Conservation (phyloP, 1,140 invertebrate species). For the Mycetomoellerius zeteki region DNA sequence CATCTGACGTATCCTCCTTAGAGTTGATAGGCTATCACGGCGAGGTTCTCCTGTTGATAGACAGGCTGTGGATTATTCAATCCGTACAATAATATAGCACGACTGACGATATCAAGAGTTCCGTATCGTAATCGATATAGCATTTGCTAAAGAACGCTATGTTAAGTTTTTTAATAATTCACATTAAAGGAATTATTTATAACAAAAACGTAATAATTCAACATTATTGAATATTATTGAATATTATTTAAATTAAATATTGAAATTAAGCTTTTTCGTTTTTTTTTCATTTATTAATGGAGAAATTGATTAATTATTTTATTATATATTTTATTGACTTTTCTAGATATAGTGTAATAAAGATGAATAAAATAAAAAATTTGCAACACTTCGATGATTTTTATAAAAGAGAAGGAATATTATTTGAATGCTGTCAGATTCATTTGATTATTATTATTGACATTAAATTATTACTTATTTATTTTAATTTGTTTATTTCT, state of each 20-base stretch:
- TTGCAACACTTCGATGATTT: not conserved
- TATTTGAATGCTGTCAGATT: not conserved
- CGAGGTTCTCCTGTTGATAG: slow-evolving; percentile 17
- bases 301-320: not conserved
- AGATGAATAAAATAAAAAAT: not conserved
- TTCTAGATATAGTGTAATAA: not conserved
- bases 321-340: not conserved
- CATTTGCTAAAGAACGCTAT: not conserved
- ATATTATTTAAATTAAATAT: not conserved
- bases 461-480: too few relatives aligned
- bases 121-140: slow-evolving; percentile 13
- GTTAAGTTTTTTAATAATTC: not conserved
- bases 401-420: not conserved
- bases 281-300: not conserved
- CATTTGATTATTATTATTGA: too few relatives aligned
- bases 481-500: too few relatives aligned
- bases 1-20: slow-evolving; percentile 58
- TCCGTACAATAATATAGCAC: slow-evolving; percentile 22
- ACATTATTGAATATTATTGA: too few relatives aligned
- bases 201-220: not conserved
- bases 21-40: slow-evolving; percentile 55
- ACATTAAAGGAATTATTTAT: not conserved
- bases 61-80: slow-evolving; percentile 53
- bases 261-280: not conserved
- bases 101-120: slow-evolving; percentile 9